A percentile compares a stretch with the other conserved stretches of the same genome.
Evolutionary conservation across 1,140 invertebrate species (phyloP).

Genomic region (Drosophila watanabei): DNA sequence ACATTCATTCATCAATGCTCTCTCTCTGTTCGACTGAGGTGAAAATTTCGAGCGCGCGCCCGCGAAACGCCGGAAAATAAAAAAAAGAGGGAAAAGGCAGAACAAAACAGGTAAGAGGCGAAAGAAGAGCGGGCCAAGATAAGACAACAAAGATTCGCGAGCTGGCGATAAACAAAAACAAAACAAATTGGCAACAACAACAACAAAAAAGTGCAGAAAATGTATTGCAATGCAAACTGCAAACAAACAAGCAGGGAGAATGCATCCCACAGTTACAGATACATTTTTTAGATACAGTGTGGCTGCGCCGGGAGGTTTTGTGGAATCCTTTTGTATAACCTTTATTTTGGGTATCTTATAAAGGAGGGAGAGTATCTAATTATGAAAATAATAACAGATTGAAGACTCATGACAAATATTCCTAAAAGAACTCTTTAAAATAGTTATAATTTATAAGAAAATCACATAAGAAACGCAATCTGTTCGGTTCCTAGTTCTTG

Average conservation of each 20-base stretch:
- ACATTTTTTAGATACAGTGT: slow-evolving; percentile 27
- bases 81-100: slow-evolving; percentile 4
- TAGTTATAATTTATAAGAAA: background rate
- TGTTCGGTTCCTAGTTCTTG: background rate
- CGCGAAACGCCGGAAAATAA: slow-evolving; percentile 36
- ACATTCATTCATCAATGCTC: slow-evolving; percentile 72
- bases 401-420: background rate
- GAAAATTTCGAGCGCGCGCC: slow-evolving; percentile 70
- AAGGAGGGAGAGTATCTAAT: background rate
- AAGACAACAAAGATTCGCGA: slow-evolving; percentile 47
- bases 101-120: slow-evolving; percentile 3
- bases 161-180: slow-evolving; percentile 70
- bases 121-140: slow-evolving; percentile 34
- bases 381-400: background rate
- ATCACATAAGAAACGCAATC: background rate
- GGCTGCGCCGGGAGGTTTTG: slow-evolving; percentile 4
- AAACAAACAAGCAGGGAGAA: slow-evolving; percentile 53
- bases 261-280: slow-evolving; percentile 43
- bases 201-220: slow-evolving; percentile 28
- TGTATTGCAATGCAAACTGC: slow-evolving; percentile 31
- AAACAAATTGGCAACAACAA: slow-evolving; percentile 39
- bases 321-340: background rate
- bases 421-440: background rate
- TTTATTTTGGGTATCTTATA: too few relatives aligned
- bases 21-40: slow-evolving; percentile 39